Conservation (phyloP, 2,797 vertebrate genomes). For the Tokudaia muenninki region DNA sequence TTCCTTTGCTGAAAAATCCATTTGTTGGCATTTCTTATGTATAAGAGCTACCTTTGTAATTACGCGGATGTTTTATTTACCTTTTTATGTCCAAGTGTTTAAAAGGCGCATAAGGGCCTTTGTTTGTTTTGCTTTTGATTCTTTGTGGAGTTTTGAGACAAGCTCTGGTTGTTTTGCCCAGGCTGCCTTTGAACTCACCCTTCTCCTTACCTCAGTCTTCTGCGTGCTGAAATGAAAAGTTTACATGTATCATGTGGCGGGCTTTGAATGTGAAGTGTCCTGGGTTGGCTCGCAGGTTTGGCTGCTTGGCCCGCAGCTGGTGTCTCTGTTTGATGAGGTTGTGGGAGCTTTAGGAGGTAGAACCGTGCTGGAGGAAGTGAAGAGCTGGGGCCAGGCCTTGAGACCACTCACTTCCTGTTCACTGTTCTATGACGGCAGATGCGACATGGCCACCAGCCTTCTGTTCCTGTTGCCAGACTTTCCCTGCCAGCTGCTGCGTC, state of each 20-base stretch:
- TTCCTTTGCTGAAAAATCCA: conserved; percentile 12
- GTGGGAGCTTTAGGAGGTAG: background rate
- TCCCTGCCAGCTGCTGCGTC: background rate
- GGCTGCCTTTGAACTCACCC: background rate
- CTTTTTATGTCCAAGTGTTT: background rate
- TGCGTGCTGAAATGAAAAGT: background rate
- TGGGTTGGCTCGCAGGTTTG: background rate
- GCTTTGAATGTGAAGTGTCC: too few relatives aligned
- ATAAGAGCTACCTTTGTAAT: conserved; percentile 15
- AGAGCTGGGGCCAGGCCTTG: too few relatives aligned
- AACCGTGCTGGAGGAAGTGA: too few relatives aligned
- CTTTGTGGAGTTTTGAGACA: background rate
- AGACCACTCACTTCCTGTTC: background rate
- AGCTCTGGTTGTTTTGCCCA: background rate
- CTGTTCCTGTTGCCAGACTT: background rate
- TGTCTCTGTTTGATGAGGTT: background rate
- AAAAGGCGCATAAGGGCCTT: background rate
- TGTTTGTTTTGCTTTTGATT: background rate
- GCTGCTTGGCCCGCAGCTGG: too few relatives aligned
- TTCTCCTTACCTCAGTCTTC: background rate
- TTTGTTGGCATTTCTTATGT: background rate
- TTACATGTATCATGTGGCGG: too few relatives aligned
- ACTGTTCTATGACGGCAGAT: background rate
- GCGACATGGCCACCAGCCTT: background rate
- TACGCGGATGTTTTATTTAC: background rate